Percentiles rank a stretch among this genome's conserved stretches.
Conservation (phyloP, 2,888 invertebrate genomes). For the Sclerodermus sp. region DNA sequence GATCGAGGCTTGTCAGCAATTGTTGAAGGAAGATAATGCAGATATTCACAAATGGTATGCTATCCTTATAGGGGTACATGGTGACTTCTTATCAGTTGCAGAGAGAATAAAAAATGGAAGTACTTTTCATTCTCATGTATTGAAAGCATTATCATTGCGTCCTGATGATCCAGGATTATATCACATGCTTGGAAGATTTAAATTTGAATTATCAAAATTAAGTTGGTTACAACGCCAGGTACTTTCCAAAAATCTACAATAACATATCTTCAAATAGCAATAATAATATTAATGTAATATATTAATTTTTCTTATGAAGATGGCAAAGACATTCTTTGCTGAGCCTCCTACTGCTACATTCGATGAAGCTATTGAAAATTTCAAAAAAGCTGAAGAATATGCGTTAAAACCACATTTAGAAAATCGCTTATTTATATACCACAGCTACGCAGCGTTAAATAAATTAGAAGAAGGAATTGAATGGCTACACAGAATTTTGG, state of each 20-base stretch:
- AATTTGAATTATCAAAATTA: conserved; percentile 66
- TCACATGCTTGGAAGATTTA: conserved; percentile 72
- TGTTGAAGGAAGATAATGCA: conserved; percentile 60
- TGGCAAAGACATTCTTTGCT: conserved; percentile 67
- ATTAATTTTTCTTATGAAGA: conserved; percentile 35
- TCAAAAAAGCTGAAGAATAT: conserved; percentile 62
- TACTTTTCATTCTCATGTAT: conserved; percentile 69
- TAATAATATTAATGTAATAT: no score
- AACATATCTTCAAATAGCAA: no score
- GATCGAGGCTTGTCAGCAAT: conserved; percentile 61
- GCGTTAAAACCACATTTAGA: conserved; percentile 62
- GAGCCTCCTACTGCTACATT: conserved; percentile 66
- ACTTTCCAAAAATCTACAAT: no score
- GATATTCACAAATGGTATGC: conserved; percentile 77
- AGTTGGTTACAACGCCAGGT: conserved; percentile 68
- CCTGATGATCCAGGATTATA: conserved; percentile 67
- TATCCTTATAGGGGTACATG: conserved; percentile 66
- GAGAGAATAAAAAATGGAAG: conserved; percentile 70
- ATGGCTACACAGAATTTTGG: conserved; percentile 55
- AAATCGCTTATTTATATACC: conserved; percentile 61
- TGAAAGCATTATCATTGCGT: conserved; percentile 64
- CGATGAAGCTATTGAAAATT: conserved; percentile 65
- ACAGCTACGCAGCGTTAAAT: conserved; percentile 59
- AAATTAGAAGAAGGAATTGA: conserved; percentile 60
- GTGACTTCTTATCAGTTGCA: conserved; percentile 64